Conservation (phyloP, 2,113 vertebrate genomes). For the Gymnobelideus leadbeateri region DNA sequence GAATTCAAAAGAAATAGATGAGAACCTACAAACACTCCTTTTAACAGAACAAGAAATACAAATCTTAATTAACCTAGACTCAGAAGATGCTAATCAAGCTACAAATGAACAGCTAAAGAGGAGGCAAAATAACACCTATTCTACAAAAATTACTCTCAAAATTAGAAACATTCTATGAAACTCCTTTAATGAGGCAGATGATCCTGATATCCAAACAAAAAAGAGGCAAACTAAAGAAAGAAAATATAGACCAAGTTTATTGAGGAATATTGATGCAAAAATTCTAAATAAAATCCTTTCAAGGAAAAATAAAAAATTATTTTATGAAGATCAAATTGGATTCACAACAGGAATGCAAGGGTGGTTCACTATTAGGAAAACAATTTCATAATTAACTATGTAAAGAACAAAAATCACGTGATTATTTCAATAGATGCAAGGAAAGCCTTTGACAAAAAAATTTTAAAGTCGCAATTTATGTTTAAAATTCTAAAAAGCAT, state of each 20-base stretch:
- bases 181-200: background rate
- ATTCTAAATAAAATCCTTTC: background rate
- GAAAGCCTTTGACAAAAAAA: background rate
- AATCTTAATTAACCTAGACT: background rate
- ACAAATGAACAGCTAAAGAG: background rate
- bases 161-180: background rate
- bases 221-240: background rate
- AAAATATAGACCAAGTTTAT: background rate
- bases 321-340: background rate
- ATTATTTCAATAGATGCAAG: background rate
- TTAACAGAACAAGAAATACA: background rate
- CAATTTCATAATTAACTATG: background rate
- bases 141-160: background rate
- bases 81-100: background rate
- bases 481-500: background rate
- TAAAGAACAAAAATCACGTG: background rate
- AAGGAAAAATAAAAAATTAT: background rate
- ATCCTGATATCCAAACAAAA: background rate
- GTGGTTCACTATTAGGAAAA: background rate
- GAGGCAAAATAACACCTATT: background rate
- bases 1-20: background rate
- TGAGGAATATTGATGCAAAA: background rate
- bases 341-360: background rate
- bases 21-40: background rate
- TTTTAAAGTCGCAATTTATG: background rate